Conservation (phyloP, 2,888 invertebrate genomes). For the Drosophila gaucha region DNA sequence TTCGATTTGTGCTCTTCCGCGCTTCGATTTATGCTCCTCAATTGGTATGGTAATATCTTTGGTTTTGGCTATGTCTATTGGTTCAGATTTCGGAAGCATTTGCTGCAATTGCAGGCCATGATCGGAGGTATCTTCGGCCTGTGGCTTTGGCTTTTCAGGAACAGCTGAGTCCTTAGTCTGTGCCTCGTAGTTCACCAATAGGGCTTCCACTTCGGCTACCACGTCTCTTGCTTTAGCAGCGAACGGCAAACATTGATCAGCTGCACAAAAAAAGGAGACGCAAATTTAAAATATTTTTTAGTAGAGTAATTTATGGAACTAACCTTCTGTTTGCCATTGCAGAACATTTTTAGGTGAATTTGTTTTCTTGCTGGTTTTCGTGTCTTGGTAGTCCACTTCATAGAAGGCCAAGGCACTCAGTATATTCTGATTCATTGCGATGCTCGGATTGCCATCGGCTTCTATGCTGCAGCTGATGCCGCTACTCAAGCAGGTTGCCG, state of each 20-base stretch:
- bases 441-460: not conserved
- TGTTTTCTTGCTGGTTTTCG: not conserved
- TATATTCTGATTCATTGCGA: constrained; percentile 6
- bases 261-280: not conserved
- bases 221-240: constrained; percentile 6
- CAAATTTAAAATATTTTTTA: not conserved
- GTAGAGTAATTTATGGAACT: not conserved
- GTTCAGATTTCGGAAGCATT: not conserved
- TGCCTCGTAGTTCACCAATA: constrained; percentile 17
- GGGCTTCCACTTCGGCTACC: constrained; percentile 39
- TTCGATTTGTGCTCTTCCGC: not conserved
- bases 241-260: not conserved
- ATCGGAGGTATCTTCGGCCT: not conserved
- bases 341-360: not conserved
- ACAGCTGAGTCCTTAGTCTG: not conserved
- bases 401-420: constrained; percentile 3
- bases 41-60: not conserved
- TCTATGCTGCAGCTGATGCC: not conserved
- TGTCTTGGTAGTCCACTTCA: constrained; percentile 13
- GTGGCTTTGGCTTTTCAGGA: not conserved
- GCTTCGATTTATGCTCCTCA: not conserved
- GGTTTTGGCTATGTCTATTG: not conserved
- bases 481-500: not conserved
- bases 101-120: constrained; percentile 2
- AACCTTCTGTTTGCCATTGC: constrained; percentile 17